Evolutionary conservation across 2,888 invertebrate genomes (phyloP).

Genomic region (Malthinus seriepunctatus): DNA sequence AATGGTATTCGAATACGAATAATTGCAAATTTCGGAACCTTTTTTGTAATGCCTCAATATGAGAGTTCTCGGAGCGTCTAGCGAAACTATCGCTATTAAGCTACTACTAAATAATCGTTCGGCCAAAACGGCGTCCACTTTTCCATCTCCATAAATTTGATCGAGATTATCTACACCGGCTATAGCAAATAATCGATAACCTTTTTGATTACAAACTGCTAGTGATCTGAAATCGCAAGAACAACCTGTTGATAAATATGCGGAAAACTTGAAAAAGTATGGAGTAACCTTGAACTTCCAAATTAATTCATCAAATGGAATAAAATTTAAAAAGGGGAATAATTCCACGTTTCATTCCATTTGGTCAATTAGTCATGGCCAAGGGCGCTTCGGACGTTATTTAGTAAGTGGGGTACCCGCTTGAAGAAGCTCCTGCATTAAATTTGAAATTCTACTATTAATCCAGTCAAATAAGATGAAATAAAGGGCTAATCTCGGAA

Average conservation of each 20-base stretch:
- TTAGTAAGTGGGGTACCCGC: no score
- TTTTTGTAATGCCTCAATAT: slow-evolving; percentile 98
- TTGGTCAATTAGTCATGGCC: no score
- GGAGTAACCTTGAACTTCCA: no score
- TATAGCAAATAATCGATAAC: slow-evolving; percentile 88
- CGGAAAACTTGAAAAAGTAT: no score
- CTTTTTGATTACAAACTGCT: slow-evolving; percentile 89
- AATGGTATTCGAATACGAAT: slow-evolving; percentile 92
- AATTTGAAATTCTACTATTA: no score
- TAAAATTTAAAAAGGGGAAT: no score
- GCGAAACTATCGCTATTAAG: slow-evolving; percentile 91
- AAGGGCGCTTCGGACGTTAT: no score
- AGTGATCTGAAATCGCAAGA: slow-evolving; percentile 69
- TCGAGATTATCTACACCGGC: slow-evolving; percentile 83
- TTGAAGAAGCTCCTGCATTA: no score
- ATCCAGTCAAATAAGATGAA: no score
- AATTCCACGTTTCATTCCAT: no score
- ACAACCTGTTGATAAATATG: background rate
- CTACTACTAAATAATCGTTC: slow-evolving; percentile 97
- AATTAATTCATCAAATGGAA: no score
- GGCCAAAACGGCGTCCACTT: slow-evolving; percentile 87
- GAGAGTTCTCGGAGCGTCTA: slow-evolving; percentile 86
- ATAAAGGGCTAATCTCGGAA: no score
- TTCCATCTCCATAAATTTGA: slow-evolving; percentile 84
- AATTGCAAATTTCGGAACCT: slow-evolving; percentile 97